Percentiles rank a stretch among this genome's conserved stretches.
Evolutionary conservation across 2,113 vertebrate species (phyloP).

Genomic region (Nibea albiflora): DNA sequence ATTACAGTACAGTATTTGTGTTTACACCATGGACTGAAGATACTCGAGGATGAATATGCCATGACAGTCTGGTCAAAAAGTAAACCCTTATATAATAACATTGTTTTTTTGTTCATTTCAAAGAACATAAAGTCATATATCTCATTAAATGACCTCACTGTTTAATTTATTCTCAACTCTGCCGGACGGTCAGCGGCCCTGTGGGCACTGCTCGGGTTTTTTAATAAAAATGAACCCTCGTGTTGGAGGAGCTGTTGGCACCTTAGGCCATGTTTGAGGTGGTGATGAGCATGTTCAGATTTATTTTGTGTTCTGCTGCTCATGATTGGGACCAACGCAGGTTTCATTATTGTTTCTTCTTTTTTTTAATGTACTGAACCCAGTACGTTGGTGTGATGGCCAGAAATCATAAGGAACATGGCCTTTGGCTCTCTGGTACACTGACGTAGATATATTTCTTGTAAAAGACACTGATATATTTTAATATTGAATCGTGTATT

Average conservation of each 20-base stretch:
- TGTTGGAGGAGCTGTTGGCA: slow-evolving; percentile 41
- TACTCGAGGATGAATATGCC: slow-evolving; percentile 65
- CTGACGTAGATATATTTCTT: slow-evolving; percentile 9
- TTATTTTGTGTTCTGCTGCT: slow-evolving; percentile 10
- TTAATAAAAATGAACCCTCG: slow-evolving; percentile 11
- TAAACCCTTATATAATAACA: slow-evolving; percentile 26
- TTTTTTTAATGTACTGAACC: background rate
- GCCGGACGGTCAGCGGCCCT: slow-evolving; percentile 10
- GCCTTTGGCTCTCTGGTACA: slow-evolving; percentile 8
- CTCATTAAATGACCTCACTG: slow-evolving; percentile 21
- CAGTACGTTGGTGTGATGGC: background rate
- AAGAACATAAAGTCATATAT: slow-evolving; percentile 36
- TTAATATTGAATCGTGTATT: slow-evolving; percentile 6
- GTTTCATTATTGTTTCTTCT: no score
- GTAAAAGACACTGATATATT: slow-evolving; percentile 24
- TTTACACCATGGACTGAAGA: slow-evolving; percentile 55
- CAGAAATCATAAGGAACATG: slow-evolving; percentile 1
- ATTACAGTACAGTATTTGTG: slow-evolving; percentile 75
- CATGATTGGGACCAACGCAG: slow-evolving; percentile 3
- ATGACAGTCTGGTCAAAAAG: slow-evolving; percentile 33
- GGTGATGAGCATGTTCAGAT: slow-evolving; percentile 18
- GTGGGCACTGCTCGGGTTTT: slow-evolving; percentile 35
- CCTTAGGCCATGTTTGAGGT: slow-evolving; percentile 30
- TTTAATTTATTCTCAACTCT: slow-evolving; percentile 30
- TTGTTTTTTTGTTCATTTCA: slow-evolving; percentile 27